Base-by-base conservation (phyloP, 2,888 invertebrate genomes). In the Tridacna crocea region DNA sequence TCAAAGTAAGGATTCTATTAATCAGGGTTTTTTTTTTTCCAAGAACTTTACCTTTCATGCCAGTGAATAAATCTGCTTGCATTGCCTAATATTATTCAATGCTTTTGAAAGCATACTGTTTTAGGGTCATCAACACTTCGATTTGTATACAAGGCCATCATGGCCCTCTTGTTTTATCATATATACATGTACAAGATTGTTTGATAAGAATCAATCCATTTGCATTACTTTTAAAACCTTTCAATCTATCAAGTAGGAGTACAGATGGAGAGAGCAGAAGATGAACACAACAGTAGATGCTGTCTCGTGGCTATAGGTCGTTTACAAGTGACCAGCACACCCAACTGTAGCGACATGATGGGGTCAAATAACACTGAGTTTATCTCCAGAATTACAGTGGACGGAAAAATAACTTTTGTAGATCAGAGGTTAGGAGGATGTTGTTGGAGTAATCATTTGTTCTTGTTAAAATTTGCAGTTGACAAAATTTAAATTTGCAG, bases 291-390 rank as follows among this genome's bases (percentile, higher is more conserved):
- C 24, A 97, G 97, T 61, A 98, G 99, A 95, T 99, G 98, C 95
- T 99, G 99, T 95, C 96, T 99, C 89, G 99, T 99, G 74, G 99
- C 99, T 82, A 99, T 99, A 92, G 99, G 99, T 60, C 96, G 99
- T 79, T 96, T 99, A 80, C 99, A 99, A 96, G 98, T 98, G 84
- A 98, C 99, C 75, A 99, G 98, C 74, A 98, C 99, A 80, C 99
- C 99, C 19, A 98, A 97, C 95, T 97, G 97, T 83, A 96, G 97
- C 84, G 99, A 99, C 94, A 96, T 98, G 94, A 96, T 97, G 88
- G 97, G 97, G 89, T 98, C 92, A 70, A 90, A 92, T 73, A 91
- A 96, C 89, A 88, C 92, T 66, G 99, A 99, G 95, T 99, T 99
- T 94, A 98, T 99, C 91, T 98, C 99, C 70, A 96, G 99, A 63